Evolutionary conservation across 2,888 invertebrate genomes (phyloP).

Genomic region (Coenonympha glycerion): DNA sequence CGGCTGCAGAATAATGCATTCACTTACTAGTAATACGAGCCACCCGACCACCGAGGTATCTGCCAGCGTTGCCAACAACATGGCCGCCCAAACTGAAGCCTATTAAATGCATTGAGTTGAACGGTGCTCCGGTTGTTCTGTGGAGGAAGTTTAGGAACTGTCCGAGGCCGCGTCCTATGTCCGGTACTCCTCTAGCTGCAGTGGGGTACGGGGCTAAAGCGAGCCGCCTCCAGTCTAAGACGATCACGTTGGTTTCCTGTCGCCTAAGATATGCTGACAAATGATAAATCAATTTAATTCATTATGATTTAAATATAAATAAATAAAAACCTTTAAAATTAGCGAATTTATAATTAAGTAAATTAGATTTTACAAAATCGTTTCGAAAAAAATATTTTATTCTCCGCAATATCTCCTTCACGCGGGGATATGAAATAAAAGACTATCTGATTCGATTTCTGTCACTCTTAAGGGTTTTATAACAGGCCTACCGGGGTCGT

Average conservation of each 20-base stretch:
- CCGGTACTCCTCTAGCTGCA: slow-evolving; percentile 41
- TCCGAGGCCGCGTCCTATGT: slow-evolving; percentile 43
- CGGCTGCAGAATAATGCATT: too few species aligned
- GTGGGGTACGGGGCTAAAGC: slow-evolving; percentile 41
- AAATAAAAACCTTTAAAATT: too few species aligned
- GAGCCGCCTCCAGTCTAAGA: slow-evolving; percentile 45
- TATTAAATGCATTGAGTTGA: slow-evolving; percentile 51
- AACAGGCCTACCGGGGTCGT: too few species aligned
- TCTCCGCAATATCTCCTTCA: too few species aligned
- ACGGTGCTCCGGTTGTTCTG: slow-evolving; percentile 30
- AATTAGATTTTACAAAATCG: too few species aligned
- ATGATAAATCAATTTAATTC: not conserved
- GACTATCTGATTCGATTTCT: too few species aligned
- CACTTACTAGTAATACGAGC: slow-evolving; percentile 56
- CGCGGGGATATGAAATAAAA: too few species aligned
- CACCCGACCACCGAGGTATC: slow-evolving; percentile 40
- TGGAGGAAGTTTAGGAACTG: slow-evolving; percentile 34
- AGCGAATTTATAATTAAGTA: too few species aligned
- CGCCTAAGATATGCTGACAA: slow-evolving; percentile 38
- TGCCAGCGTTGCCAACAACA: slow-evolving; percentile 55
- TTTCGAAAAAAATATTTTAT: too few species aligned
- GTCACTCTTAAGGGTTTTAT: too few species aligned
- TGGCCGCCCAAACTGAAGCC: slow-evolving; percentile 68
- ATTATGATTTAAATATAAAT: too few species aligned
- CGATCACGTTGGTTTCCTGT: slow-evolving; percentile 43